A percentile compares a stretch with the other conserved stretches of the same genome.
Evolutionary conservation across 1,140 invertebrate genomes (phyloP).

Genomic region (Diuraphis noxia): DNA sequence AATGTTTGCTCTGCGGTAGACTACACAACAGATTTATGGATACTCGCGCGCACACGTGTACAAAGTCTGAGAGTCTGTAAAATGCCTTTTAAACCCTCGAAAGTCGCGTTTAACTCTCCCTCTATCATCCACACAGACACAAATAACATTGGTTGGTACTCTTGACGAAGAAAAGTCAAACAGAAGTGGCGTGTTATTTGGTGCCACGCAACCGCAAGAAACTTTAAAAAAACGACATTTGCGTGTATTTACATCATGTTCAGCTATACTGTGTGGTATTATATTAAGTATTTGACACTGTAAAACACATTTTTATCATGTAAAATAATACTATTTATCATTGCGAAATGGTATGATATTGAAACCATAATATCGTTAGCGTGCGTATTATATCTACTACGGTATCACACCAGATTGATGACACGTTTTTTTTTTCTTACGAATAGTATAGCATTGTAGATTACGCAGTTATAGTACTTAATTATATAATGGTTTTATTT

Average conservation of each 20-base stretch:
- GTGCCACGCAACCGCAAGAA: not conserved
- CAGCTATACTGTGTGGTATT: not conserved
- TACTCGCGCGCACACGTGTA: not conserved
- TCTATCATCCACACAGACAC: not conserved
- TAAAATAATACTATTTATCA: not conserved
- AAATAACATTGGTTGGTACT: not conserved
- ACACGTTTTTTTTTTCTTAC: no score
- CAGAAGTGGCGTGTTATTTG: not conserved
- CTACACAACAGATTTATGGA: constrained; percentile 20
- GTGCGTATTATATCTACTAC: no score
- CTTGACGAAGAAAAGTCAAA: not conserved
- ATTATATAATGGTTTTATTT: no score
- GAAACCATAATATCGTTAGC: not conserved
- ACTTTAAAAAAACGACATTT: not conserved
- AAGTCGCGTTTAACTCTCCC: not conserved
- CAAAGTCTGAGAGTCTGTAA: not conserved
- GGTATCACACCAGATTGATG: no score
- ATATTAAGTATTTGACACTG: not conserved
- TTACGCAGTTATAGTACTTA: no score
- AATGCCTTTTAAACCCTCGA: constrained; percentile 10
- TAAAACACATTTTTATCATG: not conserved
- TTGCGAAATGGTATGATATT: not conserved
- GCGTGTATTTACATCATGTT: constrained; percentile 2
- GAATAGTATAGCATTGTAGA: no score
- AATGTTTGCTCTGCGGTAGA: constrained; percentile 31